Evolutionary conservation across 2,797 vertebrate species (phyloP), one percentile per base, ranked within the genome.

Genomic region (Manis crassicaudata): DNA sequence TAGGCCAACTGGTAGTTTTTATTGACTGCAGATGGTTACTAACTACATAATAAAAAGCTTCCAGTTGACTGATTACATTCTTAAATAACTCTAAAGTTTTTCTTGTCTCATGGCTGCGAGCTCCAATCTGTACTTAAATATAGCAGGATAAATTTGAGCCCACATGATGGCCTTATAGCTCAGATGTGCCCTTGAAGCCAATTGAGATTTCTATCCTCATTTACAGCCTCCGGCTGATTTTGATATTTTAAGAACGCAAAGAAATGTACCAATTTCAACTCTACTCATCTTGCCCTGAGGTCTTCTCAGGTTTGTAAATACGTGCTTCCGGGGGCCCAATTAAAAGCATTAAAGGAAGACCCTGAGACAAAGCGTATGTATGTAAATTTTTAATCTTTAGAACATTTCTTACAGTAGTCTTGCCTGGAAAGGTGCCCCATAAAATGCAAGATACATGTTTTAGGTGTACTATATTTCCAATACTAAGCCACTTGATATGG

Each of bases 21-120:
- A 88, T 81, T 95, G 97, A 43, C 37, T 93, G 14, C 95, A 98
- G 96, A 92, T 97, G 23, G 79, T 94, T 92, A 88, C 77, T 85
- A n/a, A 90, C 16, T 85, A 60, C 62, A 82, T 11, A 96, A 90
- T 95, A 85, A 96, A 95, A 93, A 43, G 3, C 50, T 94, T 90
- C 37, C 21, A 58, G 23, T 95, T 94, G 76, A 93, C 16, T 81
- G 43, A 52, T 77, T 58, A 56, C 23, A 62, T 94, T 90, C 63
- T 95, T 88, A 92, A 94, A 63, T 92, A 95, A 82, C 23, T 23
- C 37, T 89, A 68, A 81, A 79, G 4, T 35, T 52, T 60, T 88
- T 29, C 46, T 73, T 27, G 46, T 37, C 37, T 40, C 7, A n/a
- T 82, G 40, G 4, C 5, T 67, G 21, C 25, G 32, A 87, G 14